Conservation (phyloP, 2,113 vertebrate species). For the Tyrannus savana region DNA sequence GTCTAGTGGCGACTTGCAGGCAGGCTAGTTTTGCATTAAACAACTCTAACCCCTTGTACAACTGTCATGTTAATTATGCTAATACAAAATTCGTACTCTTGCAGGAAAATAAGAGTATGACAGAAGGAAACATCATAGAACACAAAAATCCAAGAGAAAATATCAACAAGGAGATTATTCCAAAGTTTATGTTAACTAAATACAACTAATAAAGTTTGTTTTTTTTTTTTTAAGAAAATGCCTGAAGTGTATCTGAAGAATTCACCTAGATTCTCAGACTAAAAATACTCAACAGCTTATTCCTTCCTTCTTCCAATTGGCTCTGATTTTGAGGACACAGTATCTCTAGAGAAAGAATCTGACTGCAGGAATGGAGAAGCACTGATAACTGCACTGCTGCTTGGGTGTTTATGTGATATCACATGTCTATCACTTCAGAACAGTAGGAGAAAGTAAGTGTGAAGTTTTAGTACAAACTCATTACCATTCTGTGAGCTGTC, state of each 20-base stretch:
- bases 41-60: not conserved
- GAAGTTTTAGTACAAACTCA: not conserved
- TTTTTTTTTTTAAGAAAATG: not conserved
- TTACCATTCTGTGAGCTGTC: conserved; percentile 15
- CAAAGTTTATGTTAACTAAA: not conserved
- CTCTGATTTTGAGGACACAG: not conserved
- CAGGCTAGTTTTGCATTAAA: not conserved
- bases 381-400: not conserved
- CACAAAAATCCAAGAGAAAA: not conserved
- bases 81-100: not conserved
- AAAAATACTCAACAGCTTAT: not conserved
- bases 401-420: not conserved
- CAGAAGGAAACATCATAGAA: not conserved
- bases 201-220: not conserved
- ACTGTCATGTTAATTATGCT: not conserved
- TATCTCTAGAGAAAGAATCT: not conserved
- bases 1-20: not conserved
- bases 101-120: not conserved
- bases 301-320: not conserved
- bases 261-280: not conserved
- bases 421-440: not conserved
- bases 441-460: not conserved
- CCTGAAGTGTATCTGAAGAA: not conserved
- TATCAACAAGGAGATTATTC: not conserved
- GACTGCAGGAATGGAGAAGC: not conserved